Evolutionary conservation across 1,140 invertebrate species (phyloP).

Genomic region (Bombus polaris): DNA sequence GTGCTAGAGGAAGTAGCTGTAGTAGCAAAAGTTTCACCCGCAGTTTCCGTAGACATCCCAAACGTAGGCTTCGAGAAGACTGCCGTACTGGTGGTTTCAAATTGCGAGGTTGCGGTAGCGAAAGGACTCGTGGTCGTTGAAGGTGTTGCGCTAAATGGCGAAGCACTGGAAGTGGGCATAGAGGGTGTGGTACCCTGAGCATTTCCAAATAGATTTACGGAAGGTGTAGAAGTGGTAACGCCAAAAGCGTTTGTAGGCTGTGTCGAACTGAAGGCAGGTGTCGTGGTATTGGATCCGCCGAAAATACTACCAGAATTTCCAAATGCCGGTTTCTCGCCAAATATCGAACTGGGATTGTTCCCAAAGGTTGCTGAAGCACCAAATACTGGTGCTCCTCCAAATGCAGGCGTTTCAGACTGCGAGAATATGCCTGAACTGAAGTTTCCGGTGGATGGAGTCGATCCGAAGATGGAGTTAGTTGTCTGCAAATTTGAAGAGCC

Average conservation of each 20-base stretch:
- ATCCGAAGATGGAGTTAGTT: conserved; percentile 61
- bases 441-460: conserved; percentile 31
- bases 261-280: conserved; percentile 61
- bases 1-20: conserved; percentile 34
- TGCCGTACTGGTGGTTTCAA: conserved; percentile 32
- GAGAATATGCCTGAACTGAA: conserved; percentile 64
- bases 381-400: conserved; percentile 75
- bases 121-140: conserved; percentile 58
- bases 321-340: conserved; percentile 70
- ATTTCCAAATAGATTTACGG: conserved; percentile 52
- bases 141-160: conserved; percentile 16
- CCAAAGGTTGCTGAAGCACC: conserved; percentile 51
- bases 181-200: conserved; percentile 5
- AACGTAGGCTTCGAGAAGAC: conserved; percentile 51
- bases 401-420: conserved; percentile 64
- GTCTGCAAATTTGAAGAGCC: conserved; percentile 47
- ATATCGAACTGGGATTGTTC: conserved; percentile 53
- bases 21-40: conserved; percentile 37
- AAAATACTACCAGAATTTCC: conserved; percentile 62
- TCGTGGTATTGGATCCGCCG: conserved; percentile 41
- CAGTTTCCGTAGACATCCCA: conserved; percentile 1
- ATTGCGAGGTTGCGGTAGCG: conserved; percentile 50
- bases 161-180: not conserved
- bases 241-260: conserved; percentile 53
- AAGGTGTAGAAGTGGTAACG: conserved; percentile 24